A percentile compares a stretch with the other conserved stretches of the same genome.
These are phyloP conservation scores for Atopsyche davidsoni DNA, from an alignment of 1,140 invertebrate species.

Conservation along the genomic window DNA sequence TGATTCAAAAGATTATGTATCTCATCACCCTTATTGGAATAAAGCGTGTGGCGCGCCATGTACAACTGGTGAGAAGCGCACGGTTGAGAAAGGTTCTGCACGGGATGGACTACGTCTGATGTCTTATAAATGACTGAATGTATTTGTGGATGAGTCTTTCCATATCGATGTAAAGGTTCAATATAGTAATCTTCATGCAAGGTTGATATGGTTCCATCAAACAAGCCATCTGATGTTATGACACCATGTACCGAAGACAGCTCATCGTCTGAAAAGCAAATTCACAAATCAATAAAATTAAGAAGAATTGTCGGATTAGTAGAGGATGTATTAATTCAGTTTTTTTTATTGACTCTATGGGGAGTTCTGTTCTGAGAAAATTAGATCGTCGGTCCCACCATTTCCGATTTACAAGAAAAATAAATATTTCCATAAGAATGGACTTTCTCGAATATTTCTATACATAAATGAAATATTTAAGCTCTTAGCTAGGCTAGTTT, in stretches of 20 bases:
- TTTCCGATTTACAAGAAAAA: too few species aligned
- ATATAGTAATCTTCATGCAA: conserved; percentile 74
- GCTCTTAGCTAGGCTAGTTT: too few species aligned
- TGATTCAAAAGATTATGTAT: conserved; percentile 30
- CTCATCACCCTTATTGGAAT: conserved; percentile 14
- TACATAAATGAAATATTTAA: too few species aligned
- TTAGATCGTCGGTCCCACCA: too few species aligned
- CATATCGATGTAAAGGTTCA: conserved; percentile 76
- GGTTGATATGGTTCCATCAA: conserved; percentile 82
- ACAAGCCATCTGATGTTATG: conserved; percentile 77
- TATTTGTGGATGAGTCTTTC: conserved; percentile 49
- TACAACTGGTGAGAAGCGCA: conserved; percentile 58
- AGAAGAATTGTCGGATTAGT: too few species aligned
- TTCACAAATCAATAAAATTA: too few species aligned
- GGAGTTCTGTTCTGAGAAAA: too few species aligned
- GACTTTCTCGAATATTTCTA: too few species aligned
- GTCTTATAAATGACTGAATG: conserved; percentile 80
- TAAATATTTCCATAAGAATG: too few species aligned
- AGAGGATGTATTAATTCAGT: too few species aligned
- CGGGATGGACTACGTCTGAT: conserved; percentile 69
- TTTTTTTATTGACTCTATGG: too few species aligned
- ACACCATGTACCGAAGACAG: conserved; percentile 78
- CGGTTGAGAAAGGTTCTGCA: conserved; percentile 35
- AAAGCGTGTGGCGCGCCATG: neutral
- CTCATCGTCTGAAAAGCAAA: conserved; percentile 67